These are phyloP conservation scores for Labeo rohita DNA, from an alignment of 2,113 vertebrate species.

Conservation along the genomic window DNA sequence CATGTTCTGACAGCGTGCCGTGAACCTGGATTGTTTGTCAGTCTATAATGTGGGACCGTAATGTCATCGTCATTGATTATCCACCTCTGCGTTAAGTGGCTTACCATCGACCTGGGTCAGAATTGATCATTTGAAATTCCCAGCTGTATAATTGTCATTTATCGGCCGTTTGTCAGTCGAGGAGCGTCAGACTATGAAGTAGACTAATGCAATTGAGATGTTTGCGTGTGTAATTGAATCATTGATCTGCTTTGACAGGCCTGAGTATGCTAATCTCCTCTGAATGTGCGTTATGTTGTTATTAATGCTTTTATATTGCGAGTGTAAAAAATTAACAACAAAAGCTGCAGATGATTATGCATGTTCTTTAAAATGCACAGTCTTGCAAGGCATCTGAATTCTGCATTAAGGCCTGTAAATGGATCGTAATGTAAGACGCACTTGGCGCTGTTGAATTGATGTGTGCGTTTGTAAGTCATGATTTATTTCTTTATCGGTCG, in stretches of 20 bases:
- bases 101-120: conserved; percentile 41
- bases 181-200: conserved; percentile 45
- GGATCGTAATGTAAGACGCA: background rate
- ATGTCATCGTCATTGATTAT: conserved; percentile 49
- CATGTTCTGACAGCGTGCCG: background rate
- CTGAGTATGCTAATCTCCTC: conserved; percentile 37
- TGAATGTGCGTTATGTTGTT: background rate
- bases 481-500: background rate
- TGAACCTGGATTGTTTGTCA: background rate
- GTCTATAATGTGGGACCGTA: background rate
- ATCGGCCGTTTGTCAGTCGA: conserved; percentile 42
- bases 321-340: too few species aligned
- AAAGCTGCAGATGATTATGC: too few species aligned
- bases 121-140: conserved; percentile 52
- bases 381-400: too few species aligned
- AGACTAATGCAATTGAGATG: conserved; percentile 42
- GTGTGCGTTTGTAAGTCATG: background rate
- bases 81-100: conserved; percentile 46
- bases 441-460: background rate
- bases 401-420: background rate
- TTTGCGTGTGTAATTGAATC: conserved; percentile 35
- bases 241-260: conserved; percentile 55
- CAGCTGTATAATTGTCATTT: conserved; percentile 50
- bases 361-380: background rate
- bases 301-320: background rate